These are phyloP conservation scores for Ophion ventricosus DNA, from an alignment of 2,888 invertebrate genomes.

Conservation along the genomic window DNA sequence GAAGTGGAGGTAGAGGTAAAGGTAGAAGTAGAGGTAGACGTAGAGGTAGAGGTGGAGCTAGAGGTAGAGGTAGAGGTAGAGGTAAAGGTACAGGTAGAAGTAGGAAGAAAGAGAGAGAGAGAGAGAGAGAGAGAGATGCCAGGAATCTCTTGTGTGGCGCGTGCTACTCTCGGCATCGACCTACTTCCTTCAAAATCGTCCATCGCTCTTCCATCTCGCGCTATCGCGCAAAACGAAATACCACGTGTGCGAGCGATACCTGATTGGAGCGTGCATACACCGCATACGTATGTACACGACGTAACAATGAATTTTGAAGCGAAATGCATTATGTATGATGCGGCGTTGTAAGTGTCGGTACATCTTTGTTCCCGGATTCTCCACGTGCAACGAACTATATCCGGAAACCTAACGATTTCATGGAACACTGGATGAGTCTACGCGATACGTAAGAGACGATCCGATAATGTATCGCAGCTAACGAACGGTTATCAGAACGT, in stretches of 20 bases:
- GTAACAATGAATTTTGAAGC: slow-evolving; percentile 4
- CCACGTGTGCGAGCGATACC: slow-evolving; percentile 13
- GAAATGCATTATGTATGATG: background rate
- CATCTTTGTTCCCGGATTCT: slow-evolving; percentile 6
- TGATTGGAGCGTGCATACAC: background rate
- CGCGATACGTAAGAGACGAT: background rate
- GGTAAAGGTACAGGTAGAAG: slow-evolving; percentile 24
- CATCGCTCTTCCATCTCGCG: slow-evolving; percentile 47
- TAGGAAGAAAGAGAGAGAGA: slow-evolving; percentile 33
- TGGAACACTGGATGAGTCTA: background rate
- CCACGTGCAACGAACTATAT: background rate
- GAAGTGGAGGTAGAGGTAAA: too few relatives aligned
- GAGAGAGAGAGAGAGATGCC: slow-evolving; percentile 17
- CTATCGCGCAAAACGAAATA: slow-evolving; percentile 33
- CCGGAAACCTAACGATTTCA: background rate
- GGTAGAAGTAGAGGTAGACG: too few relatives aligned
- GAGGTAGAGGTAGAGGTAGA: background rate
- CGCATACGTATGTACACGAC: slow-evolving; percentile 5
- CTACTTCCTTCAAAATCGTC: slow-evolving; percentile 58
- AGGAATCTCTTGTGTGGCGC: slow-evolving; percentile 55
- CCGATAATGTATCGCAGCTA: too few relatives aligned
- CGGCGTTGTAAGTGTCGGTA: slow-evolving; percentile 6
- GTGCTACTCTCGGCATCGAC: slow-evolving; percentile 60
- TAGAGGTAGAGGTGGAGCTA: slow-evolving; percentile 16
- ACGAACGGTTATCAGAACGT: background rate